Evolutionary conservation across 2,113 vertebrate species (phyloP), one percentile per base, ranked within the genome.

Genomic region (Hippoglossus stenolepis): DNA sequence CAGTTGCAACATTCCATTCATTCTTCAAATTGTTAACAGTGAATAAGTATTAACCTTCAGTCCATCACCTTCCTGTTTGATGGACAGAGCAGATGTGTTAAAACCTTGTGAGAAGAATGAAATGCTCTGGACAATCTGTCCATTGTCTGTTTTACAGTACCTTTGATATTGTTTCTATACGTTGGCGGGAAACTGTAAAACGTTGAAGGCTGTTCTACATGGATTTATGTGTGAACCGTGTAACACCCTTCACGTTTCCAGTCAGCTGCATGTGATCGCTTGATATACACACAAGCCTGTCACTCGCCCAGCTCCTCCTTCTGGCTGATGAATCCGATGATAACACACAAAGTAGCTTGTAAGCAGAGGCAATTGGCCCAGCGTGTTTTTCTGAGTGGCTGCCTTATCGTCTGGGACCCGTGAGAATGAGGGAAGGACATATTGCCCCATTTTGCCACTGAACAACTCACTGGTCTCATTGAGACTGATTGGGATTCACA

Each of bases 401-500:
- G 67, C 49, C 84, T 89, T 86, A 91, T 90, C 87, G 66, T 72
- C 74, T 17, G 28, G 15, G 21, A 70, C 74, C 70, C 21, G 8
- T 66, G 65, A 73, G 87, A 86, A 76, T 58, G 51, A 64, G 75
- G 23, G 68, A 77, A 77, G 59, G 77, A 77, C 79, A 73, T 73
- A 40, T 83, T 72, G 79, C 79, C 77, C 80, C 75, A 85, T 86
- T 88, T 89, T 0, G 26, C 70, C 61, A 63, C 47, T 51, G 67
- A 84, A 65, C 74, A 69, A 45, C 66, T 79, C 74, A 14, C 61
- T 51, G 69, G 75, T 70, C 85, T 85, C 68, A 86, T 84, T 89
- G 78, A 90, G 80, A 80, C 79, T 86, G 81, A 90, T 83, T 87
- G 70, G 83, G 70, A 84, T 84, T 89, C 77, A 83, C 71, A 80